Base-by-base conservation (phyloP, 2,113 vertebrate species). In the Neolamprologus devosi region DNA sequence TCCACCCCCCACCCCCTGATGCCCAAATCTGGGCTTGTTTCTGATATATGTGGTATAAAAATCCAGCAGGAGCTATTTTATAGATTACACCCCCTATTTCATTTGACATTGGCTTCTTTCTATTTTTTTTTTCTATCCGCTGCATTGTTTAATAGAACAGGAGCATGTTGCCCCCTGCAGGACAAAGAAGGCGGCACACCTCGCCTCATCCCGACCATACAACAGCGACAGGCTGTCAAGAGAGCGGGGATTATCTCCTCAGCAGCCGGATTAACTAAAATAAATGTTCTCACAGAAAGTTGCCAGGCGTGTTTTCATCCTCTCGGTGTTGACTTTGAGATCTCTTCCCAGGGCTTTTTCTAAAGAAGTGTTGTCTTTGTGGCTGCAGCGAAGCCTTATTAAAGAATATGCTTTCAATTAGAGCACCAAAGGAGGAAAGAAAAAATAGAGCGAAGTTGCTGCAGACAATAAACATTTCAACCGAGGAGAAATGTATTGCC, bases 331-430 rank as follows among this genome's bases (percentile, higher is more conserved):
- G 82, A 93, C 89, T 89, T 21, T 88, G n/a, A 81, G 78, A 84
- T 37, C 19, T 89, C 83, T 87, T 94, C 84, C 79, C 84, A 85
- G 79, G 84, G 30, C 68, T 13, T 19, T 65, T 55, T 75, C 84
- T 79, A 2, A 60, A 85, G 79, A 30, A 21, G n/a, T 70, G 63
- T 63, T 85, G 78, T 65, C 60, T 73, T 80, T 63, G 37, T 14
- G 79, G 45, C 47, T 49, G 70, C 54, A 55, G 82, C 6, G 4
- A 9, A 5, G 82, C 49, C 63, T 47, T 63, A 14, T 65, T 45
- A 70, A 82, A 88, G 82, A 91, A 82, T 91, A 82, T 94, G 91
- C 86, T 95, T 95, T 85, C 90, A 94, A 89, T 95, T 94, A 93
- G 75, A 40, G 6, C 42, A 75, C 42, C 60, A 13, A 65, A 83